Evolutionary conservation across 1,140 invertebrate genomes (phyloP).

Genomic region (Drosophila aff.): DNA sequence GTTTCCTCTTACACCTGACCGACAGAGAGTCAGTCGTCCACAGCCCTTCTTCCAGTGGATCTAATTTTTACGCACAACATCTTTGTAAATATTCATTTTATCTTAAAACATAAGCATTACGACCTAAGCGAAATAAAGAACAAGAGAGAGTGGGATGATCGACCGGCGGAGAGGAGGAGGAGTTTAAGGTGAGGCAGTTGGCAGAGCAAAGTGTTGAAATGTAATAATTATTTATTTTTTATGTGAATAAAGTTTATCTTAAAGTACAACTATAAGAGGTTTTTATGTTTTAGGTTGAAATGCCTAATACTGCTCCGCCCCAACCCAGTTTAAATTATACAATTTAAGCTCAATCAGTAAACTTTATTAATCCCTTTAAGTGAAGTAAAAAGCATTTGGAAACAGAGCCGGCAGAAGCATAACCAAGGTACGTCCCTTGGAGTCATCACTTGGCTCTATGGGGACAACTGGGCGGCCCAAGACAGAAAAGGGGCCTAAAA

Average conservation of each 20-base stretch:
- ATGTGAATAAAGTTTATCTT: conserved; percentile 80
- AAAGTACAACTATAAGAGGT: conserved; percentile 52
- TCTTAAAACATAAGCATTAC: conserved; percentile 64
- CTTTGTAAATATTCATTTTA: conserved; percentile 79
- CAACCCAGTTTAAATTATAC: not conserved
- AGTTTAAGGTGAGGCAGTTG: conserved; percentile 49
- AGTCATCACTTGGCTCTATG: not conserved
- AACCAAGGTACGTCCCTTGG: not conserved
- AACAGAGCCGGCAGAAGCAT: conserved; percentile 12
- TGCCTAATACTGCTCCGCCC: too few relatives aligned
- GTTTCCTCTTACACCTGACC: conserved; percentile 32
- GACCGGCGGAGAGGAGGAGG: conserved; percentile 8
- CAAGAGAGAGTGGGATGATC: conserved; percentile 25
- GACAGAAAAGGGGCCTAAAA: not conserved
- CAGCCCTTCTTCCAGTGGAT: conserved; percentile 36
- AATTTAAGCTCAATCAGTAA: not conserved
- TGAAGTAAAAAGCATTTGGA: conserved; percentile 4
- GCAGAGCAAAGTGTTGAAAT: conserved; percentile 59
- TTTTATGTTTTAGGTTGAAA: not conserved
- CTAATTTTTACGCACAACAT: conserved; percentile 71
- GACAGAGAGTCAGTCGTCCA: conserved; percentile 28
- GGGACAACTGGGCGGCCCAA: conserved; percentile 4
- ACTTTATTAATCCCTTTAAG: conserved; percentile 11
- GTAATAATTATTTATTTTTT: conserved; percentile 82
- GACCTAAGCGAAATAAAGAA: conserved; percentile 52